Conservation (phyloP, 1,140 invertebrate genomes). For the Tetranychus urticae region DNA sequence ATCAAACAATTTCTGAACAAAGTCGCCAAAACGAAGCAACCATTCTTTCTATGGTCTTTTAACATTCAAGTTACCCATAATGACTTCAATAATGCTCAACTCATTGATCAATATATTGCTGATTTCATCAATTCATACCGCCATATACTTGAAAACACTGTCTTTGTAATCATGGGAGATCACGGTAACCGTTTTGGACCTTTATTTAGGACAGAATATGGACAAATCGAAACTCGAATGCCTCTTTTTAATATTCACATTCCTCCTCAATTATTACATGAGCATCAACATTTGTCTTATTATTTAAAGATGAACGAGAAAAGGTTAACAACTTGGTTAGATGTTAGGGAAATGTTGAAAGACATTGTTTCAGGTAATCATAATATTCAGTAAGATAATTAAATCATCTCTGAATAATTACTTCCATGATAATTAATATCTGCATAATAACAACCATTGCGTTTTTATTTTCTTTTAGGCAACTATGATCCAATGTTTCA, state of each 20-base stretch:
- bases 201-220: slow-evolving; percentile 13
- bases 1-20: slow-evolving; percentile 14
- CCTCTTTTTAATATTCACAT: slow-evolving; percentile 15
- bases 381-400: background rate
- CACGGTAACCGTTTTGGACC: slow-evolving; percentile 10
- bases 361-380: slow-evolving; percentile 12
- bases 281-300: slow-evolving; percentile 9
- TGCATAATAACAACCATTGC: no score
- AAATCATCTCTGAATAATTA: background rate
- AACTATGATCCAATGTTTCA: background rate
- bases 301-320: slow-evolving; percentile 5
- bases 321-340: slow-evolving; percentile 12
- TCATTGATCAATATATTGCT: slow-evolving; percentile 4
- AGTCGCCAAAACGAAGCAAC: slow-evolving; percentile 14
- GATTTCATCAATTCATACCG: background rate
- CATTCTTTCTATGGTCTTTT: slow-evolving; percentile 5
- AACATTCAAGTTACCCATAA: slow-evolving; percentile 7
- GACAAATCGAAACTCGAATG: slow-evolving; percentile 18
- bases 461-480: no score
- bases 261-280: slow-evolving; percentile 9
- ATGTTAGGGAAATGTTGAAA: slow-evolving; percentile 14
- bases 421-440: background rate
- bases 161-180: slow-evolving; percentile 8
- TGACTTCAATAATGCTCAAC: slow-evolving; percentile 8
- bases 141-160: slow-evolving; percentile 2